phyloP scores from a whole-genome alignment of 2,113 vertebrate genomes.

The Neodon shergylaensis region DNA sequence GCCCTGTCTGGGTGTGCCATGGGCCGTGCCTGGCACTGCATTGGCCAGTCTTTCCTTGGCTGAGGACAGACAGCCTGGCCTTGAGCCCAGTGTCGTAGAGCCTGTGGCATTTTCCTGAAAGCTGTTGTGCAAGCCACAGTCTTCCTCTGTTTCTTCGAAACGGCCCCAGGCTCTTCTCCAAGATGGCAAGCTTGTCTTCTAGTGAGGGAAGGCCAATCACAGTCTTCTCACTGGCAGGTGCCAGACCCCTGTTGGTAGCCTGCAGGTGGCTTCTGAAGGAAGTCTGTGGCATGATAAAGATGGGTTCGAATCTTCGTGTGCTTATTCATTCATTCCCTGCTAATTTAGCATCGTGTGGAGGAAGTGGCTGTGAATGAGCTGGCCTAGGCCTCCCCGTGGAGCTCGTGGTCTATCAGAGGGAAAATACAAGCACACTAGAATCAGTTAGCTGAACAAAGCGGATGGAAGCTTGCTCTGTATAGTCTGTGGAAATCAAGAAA shows the following conservation, averaged over 20 bases:
- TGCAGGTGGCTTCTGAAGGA: not conserved
- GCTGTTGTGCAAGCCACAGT: not conserved
- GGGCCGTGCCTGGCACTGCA: not conserved
- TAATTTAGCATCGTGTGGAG: not conserved
- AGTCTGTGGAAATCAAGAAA: not conserved
- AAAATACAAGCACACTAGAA: not conserved
- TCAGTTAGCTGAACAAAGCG: not conserved
- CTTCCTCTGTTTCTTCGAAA: constrained; percentile 27
- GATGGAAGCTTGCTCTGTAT: not conserved
- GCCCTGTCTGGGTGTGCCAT: not conserved
- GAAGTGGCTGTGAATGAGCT: not conserved
- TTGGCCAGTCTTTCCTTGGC: not conserved
- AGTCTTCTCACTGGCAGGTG: not conserved
- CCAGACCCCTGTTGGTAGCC: not conserved
- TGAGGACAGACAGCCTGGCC: not conserved
- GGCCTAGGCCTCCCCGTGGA: not conserved
- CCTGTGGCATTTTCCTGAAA: constrained; percentile 14
- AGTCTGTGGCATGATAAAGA: not conserved
- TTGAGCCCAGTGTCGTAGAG: not conserved
- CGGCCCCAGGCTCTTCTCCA: not conserved
- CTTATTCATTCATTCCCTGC: not conserved
- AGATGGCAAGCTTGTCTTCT: not conserved
- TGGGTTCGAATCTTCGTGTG: not conserved
- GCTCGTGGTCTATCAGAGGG: not conserved
- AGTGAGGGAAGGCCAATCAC: not conserved